phyloP scores from a whole-genome alignment of 2,113 vertebrate species.

The Eonycteris spelaea region DNA sequence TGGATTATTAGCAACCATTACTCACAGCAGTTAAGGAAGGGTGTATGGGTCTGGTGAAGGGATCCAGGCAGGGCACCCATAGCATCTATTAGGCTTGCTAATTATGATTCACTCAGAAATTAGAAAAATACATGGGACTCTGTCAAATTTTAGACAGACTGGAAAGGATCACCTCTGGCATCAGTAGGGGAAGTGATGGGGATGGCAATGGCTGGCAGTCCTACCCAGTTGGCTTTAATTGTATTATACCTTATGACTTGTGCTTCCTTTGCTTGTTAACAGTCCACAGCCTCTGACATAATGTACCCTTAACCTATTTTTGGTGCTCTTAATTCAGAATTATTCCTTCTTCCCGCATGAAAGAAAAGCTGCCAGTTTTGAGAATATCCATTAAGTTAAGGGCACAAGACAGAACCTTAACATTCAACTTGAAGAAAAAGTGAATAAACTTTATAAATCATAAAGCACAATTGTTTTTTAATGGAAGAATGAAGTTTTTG shows the following conservation, averaged over 20 bases:
- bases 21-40: background rate
- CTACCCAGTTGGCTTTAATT: slow-evolving; percentile 58
- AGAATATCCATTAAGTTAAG: slow-evolving; percentile 74
- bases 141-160: slow-evolving; percentile 11
- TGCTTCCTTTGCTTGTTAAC: slow-evolving; percentile 51
- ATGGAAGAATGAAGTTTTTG: background rate
- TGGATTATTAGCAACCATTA: background rate
- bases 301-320: slow-evolving; percentile 54
- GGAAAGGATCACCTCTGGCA: slow-evolving; percentile 57
- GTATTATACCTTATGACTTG: slow-evolving; percentile 43
- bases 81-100: background rate
- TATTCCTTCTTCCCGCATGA: slow-evolving; percentile 59
- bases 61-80: background rate
- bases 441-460: background rate
- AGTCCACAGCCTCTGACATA: slow-evolving; percentile 67
- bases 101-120: background rate
- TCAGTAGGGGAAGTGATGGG: slow-evolving; percentile 67
- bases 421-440: slow-evolving; percentile 56
- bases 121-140: background rate
- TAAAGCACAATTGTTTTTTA: slow-evolving; percentile 33
- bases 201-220: slow-evolving; percentile 49
- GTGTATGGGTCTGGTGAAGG: background rate
- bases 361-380: slow-evolving; percentile 51
- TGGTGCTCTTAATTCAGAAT: slow-evolving; percentile 72
- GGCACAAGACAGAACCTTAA: slow-evolving; percentile 61